A percentile compares a stretch with the other conserved stretches of the same genome.
These are phyloP conservation scores for Vireo griseus DNA, from an alignment of 2,797 vertebrate genomes.

Conservation along the genomic window DNA sequence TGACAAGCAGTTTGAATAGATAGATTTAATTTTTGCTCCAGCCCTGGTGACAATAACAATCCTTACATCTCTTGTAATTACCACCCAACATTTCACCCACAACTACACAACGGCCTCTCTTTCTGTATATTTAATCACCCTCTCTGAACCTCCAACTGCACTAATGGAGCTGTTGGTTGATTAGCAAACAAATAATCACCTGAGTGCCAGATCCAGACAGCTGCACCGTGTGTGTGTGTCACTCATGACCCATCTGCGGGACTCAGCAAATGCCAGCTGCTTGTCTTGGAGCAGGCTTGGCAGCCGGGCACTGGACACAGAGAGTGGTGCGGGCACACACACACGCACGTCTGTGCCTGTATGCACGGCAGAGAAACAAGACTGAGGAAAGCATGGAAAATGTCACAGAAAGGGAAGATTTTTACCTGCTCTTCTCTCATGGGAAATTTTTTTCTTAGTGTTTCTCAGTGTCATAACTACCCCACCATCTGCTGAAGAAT, in stretches of 20 bases:
- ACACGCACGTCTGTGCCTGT: accelerated
- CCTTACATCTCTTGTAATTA: slow-evolving; percentile 12
- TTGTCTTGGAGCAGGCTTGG: not conserved
- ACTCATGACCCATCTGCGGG: slow-evolving; percentile 15
- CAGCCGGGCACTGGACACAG: not conserved
- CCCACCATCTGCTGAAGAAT: not conserved
- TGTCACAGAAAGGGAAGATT: not conserved
- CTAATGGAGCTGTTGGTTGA: slow-evolving; percentile 10
- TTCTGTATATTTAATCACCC: slow-evolving; percentile 17
- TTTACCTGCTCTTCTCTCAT: not conserved
- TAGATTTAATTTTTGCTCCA: slow-evolving; percentile 50
- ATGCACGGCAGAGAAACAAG: not conserved
- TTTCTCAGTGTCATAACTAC: not conserved
- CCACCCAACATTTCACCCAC: not conserved
- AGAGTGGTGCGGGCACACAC: not conserved
- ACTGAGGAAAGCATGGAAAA: not conserved
- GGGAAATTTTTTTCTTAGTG: not conserved
- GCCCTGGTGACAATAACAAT: slow-evolving; percentile 16
- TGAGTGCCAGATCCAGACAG: slow-evolving; percentile 38
- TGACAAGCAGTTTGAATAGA: slow-evolving; percentile 26
- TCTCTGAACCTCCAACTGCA: not conserved
- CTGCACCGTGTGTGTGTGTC: not conserved
- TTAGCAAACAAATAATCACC: slow-evolving; percentile 45
- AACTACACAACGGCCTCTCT: not conserved
- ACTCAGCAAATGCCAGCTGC: slow-evolving; percentile 27